Base-by-base conservation (phyloP, 2,888 invertebrate genomes). In the Belgica antarctica region DNA sequence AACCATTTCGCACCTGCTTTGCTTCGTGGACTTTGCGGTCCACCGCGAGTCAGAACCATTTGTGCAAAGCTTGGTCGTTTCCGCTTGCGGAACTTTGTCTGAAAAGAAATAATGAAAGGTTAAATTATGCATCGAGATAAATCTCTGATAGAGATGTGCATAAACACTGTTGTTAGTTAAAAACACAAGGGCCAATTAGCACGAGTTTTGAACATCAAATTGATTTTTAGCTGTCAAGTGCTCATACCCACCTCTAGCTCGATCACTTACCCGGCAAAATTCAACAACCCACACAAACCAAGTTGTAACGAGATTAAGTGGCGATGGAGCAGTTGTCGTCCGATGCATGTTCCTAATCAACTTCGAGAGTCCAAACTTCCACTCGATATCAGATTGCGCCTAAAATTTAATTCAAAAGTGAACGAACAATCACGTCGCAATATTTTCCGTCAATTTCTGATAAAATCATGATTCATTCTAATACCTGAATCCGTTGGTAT, bases 331-430 rank as follows among this genome's bases (percentile, higher is more conserved):
- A 0, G 97, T 96, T 71, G 92, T 95, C 5, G 97, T 96, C 76
- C 91, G 88, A 82, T 97, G 98, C 97, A 99, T 99, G 78, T 96
- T 96, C 74, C 98, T 85, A 78, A 99, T 96, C 77, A 99, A 84
- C 81, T 99, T 99, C 70, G 98, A 98, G 76, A 99, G 82, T 27
- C 99, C 98, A 79, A 96, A 99, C 82, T 99, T 99, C 99, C 99
- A 99, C 82, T 99, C 99, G 76, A 96, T 97, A 82, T 99, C 99
- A 59, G 98, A 98, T 87, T 98, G 97, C 36, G 97, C 97, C 88
- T 96, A 86, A 76, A 73, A 17, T 57, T 19, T 24, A 5, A 12
- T 36, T 25, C 19, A 46, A 65, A 15, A 15, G 41, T 10, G 24
- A 41, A 25, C 5, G 7, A 25, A 4, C 5, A 19, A 15, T 31